Conservation (phyloP, 2,888 invertebrate genomes). For the Galeopsomyia nigrocyanea region DNA sequence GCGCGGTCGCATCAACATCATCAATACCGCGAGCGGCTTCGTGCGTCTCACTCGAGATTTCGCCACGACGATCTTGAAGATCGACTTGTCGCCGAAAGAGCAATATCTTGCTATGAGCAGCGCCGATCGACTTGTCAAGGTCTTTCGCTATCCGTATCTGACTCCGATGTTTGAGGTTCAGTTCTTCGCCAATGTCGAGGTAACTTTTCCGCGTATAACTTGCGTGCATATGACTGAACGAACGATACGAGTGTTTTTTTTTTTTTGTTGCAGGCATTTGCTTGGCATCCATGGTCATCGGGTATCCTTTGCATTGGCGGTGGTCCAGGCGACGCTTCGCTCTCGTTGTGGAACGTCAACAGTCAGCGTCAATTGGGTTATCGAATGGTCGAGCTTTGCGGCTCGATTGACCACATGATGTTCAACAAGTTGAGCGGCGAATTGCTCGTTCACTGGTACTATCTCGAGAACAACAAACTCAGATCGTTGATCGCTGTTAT, state of each 20-base stretch:
- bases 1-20: conserved; percentile 40
- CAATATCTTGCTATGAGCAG: conserved; percentile 52
- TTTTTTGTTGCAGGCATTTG: conserved; percentile 52
- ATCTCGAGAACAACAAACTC: conserved; percentile 46
- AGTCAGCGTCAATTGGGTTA: conserved; percentile 50
- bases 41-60: conserved; percentile 13
- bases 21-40: conserved; percentile 6
- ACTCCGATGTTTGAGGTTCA: conserved; percentile 42
- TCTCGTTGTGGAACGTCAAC: conserved; percentile 60
- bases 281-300: conserved; percentile 61
- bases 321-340: conserved; percentile 52
- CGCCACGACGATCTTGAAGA: conserved; percentile 42
- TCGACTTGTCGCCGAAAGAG: conserved; percentile 56
- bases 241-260: no score
- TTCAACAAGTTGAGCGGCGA: conserved; percentile 63
- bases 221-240: no score
- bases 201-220: no score
- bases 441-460: conserved; percentile 60
- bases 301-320: conserved; percentile 60
- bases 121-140: conserved; percentile 46
- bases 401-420: conserved; percentile 54
- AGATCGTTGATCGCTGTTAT: conserved; percentile 54
- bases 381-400: conserved; percentile 50
- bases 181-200: conserved; percentile 51
- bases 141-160: conserved; percentile 46